Percentiles rank a stretch among this genome's conserved stretches.
Conservation (phyloP, 2,888 invertebrate genomes). For the Cosmia trapezina region DNA sequence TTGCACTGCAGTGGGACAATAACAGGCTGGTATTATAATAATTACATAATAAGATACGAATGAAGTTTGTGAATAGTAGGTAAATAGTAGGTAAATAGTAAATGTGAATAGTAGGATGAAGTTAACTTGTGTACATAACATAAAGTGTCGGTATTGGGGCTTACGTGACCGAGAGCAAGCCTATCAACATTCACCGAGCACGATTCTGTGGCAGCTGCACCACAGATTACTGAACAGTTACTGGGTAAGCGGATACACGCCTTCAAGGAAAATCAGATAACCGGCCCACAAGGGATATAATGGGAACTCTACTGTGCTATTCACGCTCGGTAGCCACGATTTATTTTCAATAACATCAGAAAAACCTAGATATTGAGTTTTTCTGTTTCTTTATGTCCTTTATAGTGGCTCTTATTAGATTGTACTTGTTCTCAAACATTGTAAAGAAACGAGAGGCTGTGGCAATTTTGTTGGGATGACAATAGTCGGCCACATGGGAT, state of each 20-base stretch:
- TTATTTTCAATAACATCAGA: constrained; percentile 21
- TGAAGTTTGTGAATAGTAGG: not conserved
- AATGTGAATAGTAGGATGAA: not conserved
- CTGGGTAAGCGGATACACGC: not conserved
- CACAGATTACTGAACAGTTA: constrained; percentile 19
- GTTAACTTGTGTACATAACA: not conserved
- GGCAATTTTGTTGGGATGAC: constrained; percentile 70
- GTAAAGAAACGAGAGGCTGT: constrained; percentile 65
- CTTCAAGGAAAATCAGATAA: not conserved
- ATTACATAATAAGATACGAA: not conserved
- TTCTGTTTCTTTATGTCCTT: constrained; percentile 43
- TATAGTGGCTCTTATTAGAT: constrained; percentile 65
- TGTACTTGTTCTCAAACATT: constrained; percentile 69
- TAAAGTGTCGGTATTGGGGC: not conserved
- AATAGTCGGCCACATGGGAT: constrained; percentile 71
- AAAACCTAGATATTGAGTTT: constrained; percentile 26
- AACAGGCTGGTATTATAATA: not conserved
- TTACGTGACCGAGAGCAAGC: constrained; percentile 4
- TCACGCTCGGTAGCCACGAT: not conserved
- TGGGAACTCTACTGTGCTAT: not conserved
- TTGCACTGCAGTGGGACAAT: not conserved
- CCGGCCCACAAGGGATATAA: not conserved
- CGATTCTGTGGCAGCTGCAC: constrained; percentile 2
- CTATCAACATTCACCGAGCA: constrained; percentile 5
- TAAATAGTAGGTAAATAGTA: too few species aligned